Conservation (phyloP, 2,888 invertebrate species). For the Pachydiplax longipennis region DNA sequence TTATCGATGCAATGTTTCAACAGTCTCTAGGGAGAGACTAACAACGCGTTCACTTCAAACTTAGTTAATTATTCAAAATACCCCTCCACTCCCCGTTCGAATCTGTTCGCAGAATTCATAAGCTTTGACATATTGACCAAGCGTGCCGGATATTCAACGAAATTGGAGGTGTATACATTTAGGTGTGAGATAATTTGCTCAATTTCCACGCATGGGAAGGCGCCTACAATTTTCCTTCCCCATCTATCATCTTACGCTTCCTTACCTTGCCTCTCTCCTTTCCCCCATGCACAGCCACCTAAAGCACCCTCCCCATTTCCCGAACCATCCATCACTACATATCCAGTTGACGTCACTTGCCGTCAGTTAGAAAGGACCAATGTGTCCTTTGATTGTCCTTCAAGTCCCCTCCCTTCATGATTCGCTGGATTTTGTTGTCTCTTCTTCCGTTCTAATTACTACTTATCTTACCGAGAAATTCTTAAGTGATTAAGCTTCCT, state of each 20-base stretch:
- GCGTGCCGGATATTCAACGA: constrained; percentile 28
- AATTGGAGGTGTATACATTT: constrained; percentile 37
- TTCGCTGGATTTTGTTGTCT: no score
- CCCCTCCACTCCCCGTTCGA: background rate
- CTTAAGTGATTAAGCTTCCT: no score
- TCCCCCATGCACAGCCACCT: background rate
- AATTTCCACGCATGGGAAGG: constrained; percentile 19
- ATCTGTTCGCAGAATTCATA: constrained; percentile 17
- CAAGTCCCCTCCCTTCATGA: background rate
- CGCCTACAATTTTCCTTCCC: constrained; percentile 5
- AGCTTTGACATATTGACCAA: constrained; percentile 13
- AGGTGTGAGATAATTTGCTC: constrained; percentile 18
- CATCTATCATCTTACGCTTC: constrained; percentile 21
- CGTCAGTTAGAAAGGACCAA: background rate
- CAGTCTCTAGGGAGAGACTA: background rate
- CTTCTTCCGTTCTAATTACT: no score
- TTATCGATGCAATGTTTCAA: no score
- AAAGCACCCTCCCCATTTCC: background rate
- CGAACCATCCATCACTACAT: background rate
- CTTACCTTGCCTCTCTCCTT: background rate
- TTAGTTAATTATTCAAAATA: background rate
- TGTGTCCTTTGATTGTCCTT: background rate
- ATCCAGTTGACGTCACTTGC: background rate
- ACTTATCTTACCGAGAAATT: no score
- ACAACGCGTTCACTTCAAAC: background rate